Percentiles rank a stretch among this genome's conserved stretches.
Evolutionary conservation across 1,140 invertebrate genomes (phyloP).

Genomic region (Drosophila elegans): DNA sequence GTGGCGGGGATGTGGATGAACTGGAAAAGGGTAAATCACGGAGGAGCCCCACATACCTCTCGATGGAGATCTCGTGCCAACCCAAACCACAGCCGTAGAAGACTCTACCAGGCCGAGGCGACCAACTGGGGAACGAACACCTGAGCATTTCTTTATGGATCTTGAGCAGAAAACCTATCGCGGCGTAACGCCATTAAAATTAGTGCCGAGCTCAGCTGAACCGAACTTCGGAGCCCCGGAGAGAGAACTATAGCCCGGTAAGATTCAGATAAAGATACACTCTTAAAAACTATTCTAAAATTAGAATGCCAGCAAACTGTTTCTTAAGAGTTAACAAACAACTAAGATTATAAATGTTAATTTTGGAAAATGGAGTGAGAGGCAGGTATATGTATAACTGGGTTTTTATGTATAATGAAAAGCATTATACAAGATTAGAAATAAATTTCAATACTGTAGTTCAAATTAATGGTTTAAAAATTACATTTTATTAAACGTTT

Average conservation of each 20-base stretch:
- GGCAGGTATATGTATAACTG: no score
- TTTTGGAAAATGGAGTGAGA: no score
- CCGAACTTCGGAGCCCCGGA: conserved; percentile 34
- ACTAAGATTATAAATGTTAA: no score
- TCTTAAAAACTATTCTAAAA: conserved; percentile 2
- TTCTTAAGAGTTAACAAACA: no score
- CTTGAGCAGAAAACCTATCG: conserved; percentile 80
- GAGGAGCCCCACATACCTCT: conserved; percentile 25
- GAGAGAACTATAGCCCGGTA: conserved; percentile 16
- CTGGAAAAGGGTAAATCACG: conserved; percentile 76
- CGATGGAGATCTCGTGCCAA: conserved; percentile 73
- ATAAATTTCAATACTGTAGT: no score
- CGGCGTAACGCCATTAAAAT: conserved; percentile 84
- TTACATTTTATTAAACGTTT: no score
- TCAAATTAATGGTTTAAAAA: no score
- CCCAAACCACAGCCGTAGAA: conserved; percentile 54
- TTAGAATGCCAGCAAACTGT: background rate
- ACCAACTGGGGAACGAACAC: conserved; percentile 52
- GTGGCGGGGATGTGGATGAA: conserved; percentile 38
- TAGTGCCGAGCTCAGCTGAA: conserved; percentile 65
- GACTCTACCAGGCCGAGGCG: conserved; percentile 38
- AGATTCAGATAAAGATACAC: conserved; percentile 33
- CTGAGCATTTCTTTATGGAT: conserved; percentile 83
- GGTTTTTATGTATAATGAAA: no score
- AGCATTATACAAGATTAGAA: no score